Evolutionary conservation across 2,797 vertebrate species (phyloP).

Genomic region (Tragelaphus oryx): DNA sequence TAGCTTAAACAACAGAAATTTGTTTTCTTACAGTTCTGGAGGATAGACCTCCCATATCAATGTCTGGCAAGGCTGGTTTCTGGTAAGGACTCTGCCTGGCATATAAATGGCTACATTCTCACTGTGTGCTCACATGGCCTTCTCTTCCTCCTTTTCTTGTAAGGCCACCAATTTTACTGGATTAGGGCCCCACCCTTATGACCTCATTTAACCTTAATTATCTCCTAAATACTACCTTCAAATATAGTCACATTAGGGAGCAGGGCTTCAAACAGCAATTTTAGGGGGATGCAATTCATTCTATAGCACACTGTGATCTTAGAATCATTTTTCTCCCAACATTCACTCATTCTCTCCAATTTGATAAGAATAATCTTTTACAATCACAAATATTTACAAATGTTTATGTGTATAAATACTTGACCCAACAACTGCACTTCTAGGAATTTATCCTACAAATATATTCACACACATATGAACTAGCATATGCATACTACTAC

Average conservation of each 20-base stretch:
- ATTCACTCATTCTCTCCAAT: background rate
- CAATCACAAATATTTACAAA: background rate
- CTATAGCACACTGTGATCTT: background rate
- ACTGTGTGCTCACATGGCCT: background rate
- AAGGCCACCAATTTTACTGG: background rate
- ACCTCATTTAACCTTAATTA: background rate
- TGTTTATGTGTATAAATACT: background rate
- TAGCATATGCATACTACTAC: background rate
- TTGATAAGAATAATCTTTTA: conserved; percentile 19
- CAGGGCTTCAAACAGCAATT: background rate
- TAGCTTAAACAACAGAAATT: background rate
- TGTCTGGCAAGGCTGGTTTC: background rate
- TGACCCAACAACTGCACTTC: conserved; percentile 5
- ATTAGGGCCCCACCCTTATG: background rate
- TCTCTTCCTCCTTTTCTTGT: background rate
- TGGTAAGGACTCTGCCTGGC: background rate
- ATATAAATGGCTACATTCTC: background rate
- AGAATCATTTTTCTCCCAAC: background rate
- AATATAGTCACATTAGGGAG: background rate
- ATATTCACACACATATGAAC: background rate
- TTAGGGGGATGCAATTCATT: background rate
- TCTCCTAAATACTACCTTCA: background rate
- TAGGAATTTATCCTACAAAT: conserved; percentile 41
- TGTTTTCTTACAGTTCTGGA: background rate
- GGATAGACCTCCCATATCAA: background rate